Percentiles rank a stretch among this genome's conserved stretches.
Conservation (phyloP, 1,140 invertebrate genomes). For the Drosophila teissieri region DNA sequence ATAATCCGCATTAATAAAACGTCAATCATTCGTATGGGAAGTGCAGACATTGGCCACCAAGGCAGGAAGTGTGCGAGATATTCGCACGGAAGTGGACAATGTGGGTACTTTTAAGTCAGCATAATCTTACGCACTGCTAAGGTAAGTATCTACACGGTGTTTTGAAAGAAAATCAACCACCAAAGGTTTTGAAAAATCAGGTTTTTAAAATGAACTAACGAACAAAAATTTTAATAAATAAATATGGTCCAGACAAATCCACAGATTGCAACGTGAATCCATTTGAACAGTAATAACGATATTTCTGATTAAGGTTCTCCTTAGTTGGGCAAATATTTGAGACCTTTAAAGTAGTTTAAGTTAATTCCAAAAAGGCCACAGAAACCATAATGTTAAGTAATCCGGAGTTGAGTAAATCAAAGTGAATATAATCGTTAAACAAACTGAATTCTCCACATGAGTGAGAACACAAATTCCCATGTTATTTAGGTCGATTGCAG, state of each 20-base stretch:
- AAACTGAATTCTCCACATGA: not conserved
- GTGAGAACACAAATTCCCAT: constrained; percentile 2
- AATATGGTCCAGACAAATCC: too few species aligned
- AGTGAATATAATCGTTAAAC: not conserved
- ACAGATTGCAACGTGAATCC: too few species aligned
- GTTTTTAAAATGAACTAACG: too few species aligned
- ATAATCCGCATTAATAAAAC: constrained; percentile 33
- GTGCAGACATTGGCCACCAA: constrained; percentile 1
- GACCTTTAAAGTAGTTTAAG: not conserved
- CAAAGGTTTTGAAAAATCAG: too few species aligned
- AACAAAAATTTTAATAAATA: too few species aligned
- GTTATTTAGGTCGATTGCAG: constrained; percentile 44
- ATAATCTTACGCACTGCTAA: not conserved
- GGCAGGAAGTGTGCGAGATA: constrained; percentile 24
- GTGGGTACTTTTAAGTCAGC: not conserved
- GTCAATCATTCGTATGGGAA: constrained; percentile 33
- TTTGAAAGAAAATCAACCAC: too few species aligned
- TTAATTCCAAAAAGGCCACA: not conserved
- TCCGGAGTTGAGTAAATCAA: not conserved
- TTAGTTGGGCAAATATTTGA: too few species aligned
- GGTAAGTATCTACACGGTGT: not conserved
- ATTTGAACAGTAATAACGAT: too few species aligned
- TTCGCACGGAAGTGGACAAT: constrained; percentile 20
- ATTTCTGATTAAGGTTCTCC: too few species aligned
- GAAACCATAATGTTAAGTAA: not conserved